Evolutionary conservation across 2,113 vertebrate genomes (phyloP).

Genomic region (Scomber scombrus): DNA sequence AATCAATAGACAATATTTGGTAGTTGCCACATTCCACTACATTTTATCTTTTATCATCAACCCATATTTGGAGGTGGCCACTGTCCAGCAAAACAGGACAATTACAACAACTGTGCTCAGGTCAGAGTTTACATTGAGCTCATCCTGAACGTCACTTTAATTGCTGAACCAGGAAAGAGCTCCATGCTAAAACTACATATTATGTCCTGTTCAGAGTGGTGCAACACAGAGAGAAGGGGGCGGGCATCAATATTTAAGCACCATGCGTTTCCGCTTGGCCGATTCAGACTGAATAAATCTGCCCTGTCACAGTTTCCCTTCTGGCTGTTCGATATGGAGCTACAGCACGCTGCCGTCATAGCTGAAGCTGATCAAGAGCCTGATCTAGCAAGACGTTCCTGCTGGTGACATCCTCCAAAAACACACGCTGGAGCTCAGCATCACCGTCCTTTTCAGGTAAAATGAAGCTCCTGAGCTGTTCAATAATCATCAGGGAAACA

Average conservation of each 20-base stretch:
- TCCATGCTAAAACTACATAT: background rate
- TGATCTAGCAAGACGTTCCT: background rate
- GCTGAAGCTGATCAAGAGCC: background rate
- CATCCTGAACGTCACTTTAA: background rate
- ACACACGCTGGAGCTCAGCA: background rate
- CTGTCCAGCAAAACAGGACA: no score
- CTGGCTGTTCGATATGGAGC: conserved; percentile 61
- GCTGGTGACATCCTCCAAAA: background rate
- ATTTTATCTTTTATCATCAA: no score
- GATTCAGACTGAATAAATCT: conserved; percentile 66
- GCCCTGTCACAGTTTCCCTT: conserved; percentile 64
- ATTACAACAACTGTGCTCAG: no score
- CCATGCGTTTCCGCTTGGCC: conserved; percentile 59
- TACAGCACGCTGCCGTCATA: background rate
- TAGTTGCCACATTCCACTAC: no score
- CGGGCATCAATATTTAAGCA: conserved; percentile 79
- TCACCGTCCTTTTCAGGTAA: background rate
- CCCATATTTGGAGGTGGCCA: no score
- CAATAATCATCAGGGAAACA: background rate
- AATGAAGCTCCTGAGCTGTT: background rate
- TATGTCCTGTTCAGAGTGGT: conserved; percentile 1
- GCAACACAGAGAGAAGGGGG: conserved; percentile 9
- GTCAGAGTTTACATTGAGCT: background rate
- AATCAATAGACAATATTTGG: no score
- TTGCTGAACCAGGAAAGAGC: background rate